Percentiles rank a stretch among this genome's conserved stretches.
These are phyloP conservation scores for Prosapia bicincta DNA, from an alignment of 2,888 invertebrate genomes.

Conservation along the genomic window DNA sequence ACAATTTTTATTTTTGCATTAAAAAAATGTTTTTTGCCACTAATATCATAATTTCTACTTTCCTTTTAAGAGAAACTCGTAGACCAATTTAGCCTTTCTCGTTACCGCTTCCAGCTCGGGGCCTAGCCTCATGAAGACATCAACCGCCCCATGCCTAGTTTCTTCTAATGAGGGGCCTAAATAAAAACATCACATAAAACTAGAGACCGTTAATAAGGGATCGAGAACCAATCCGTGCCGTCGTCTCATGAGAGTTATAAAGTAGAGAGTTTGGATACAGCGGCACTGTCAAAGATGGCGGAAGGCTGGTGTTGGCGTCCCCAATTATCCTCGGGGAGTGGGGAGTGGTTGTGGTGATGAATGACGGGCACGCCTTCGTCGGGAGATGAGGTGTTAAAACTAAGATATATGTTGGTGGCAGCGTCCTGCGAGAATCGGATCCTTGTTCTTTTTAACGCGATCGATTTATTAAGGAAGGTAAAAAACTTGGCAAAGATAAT, in stretches of 20 bases:
- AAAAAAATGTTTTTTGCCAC: too few relatives aligned
- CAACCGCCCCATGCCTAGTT: neutral
- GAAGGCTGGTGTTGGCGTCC: slow-evolving; percentile 24
- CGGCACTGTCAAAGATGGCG: slow-evolving; percentile 26
- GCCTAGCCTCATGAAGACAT: neutral
- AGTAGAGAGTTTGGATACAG: slow-evolving; percentile 14
- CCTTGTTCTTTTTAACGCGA: neutral
- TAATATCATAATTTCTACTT: too few relatives aligned
- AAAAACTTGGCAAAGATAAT: too few relatives aligned
- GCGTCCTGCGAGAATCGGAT: neutral
- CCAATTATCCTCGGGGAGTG: slow-evolving; percentile 22
- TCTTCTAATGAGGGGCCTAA: neutral
- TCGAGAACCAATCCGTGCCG: neutral
- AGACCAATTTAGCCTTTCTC: too few relatives aligned
- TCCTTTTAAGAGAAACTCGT: too few relatives aligned
- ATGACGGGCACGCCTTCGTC: slow-evolving; percentile 17
- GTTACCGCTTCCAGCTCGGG: too few relatives aligned
- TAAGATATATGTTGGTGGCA: slow-evolving; percentile 24
- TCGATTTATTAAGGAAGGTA: too few relatives aligned
- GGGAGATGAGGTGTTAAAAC: slow-evolving; percentile 24
- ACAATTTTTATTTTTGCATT: too few relatives aligned
- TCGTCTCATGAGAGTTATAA: slow-evolving; percentile 13
- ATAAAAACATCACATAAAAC: neutral
- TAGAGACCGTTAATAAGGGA: neutral
- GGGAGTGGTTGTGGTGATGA: slow-evolving; percentile 1